Evolutionary conservation across 2,113 vertebrate genomes (phyloP), one percentile per base, ranked within the genome.

Genomic region (Oxyruncus cristatus): DNA sequence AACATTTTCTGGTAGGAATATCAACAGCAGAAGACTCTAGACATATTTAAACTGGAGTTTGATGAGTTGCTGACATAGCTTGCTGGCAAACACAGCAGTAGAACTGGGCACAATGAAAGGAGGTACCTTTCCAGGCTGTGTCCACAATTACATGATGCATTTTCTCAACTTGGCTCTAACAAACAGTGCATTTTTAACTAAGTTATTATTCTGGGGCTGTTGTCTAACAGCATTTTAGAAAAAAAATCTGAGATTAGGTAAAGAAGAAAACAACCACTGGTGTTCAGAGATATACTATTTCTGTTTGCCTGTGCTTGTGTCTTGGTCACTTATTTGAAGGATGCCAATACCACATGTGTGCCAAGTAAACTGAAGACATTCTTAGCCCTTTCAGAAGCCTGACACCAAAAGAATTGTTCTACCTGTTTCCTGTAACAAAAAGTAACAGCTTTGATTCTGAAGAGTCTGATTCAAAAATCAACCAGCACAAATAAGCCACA

Each of bases 361-460:
- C 24, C 52, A 80, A 11, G 15, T 82, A 88, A 95, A 89, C 44
- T 87, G 18, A 79, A 96, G 88, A 78, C 10, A 91, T 71, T 58
- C 70, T 83, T 22, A 72, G 61, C 32, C 71, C 35, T 82, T 92
- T 91, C 17, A 58, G 37, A 68, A 94, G 44, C 14, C 21, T 58
- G 39, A 75, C 50, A 75, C 8, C 63, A 73, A 96, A 97, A 95
- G 77, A 92, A 76, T 49, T 88, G 67, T 79, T 96, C 70, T 92
- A 23, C 75, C 74, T 87, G 39, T 58, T 68, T 91, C 15, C 33
- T 59, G 81, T 80, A 95, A 77, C 16, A 96, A 55, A 92, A 89
- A 90, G 7, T 21, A 90, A 72, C 35, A 76, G 37, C 46, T 95
- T 73, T 89, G 72, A 92, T 28, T 85, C 76, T 87, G 89, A 35